Conservation (phyloP, 2,797 vertebrate species). For the Sus cebifrons region DNA sequence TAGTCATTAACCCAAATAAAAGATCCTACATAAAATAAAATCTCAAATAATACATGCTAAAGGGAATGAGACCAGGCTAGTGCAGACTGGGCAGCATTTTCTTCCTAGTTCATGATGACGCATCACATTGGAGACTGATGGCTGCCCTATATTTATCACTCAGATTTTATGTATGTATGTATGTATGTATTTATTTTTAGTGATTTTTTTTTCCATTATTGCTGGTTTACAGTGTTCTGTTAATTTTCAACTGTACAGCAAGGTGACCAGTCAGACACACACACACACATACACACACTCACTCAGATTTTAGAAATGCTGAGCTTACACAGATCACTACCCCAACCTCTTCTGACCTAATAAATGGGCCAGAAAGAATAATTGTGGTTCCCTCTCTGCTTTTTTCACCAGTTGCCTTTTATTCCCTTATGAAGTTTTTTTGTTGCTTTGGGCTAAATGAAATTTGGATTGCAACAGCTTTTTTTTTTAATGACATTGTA, state of each 20-base stretch:
- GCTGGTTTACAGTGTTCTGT: no score
- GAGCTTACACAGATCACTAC: not conserved
- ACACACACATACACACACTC: not conserved
- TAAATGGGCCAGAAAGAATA: slow-evolving; percentile 52
- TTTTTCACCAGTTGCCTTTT: slow-evolving; percentile 75
- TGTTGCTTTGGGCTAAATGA: slow-evolving; percentile 70
- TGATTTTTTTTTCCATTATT: no score
- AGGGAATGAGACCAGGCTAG: not conserved
- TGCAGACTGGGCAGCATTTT: not conserved
- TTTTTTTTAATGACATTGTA: slow-evolving; percentile 64
- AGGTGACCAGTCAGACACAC: no score
- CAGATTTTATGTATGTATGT: not conserved
- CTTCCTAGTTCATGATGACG: not conserved
- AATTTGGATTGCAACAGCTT: slow-evolving; percentile 71
- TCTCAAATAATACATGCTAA: not conserved
- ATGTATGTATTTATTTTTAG: no score
- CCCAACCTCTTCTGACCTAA: slow-evolving; percentile 58
- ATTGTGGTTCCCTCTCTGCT: slow-evolving; percentile 66
- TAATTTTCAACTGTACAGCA: no score
- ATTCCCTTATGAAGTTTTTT: slow-evolving; percentile 73
- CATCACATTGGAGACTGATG: not conserved
- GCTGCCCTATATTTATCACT: not conserved
- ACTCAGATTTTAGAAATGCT: slow-evolving; percentile 56
- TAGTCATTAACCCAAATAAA: not conserved
- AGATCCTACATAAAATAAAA: not conserved